Evolutionary conservation across 2,888 invertebrate genomes (phyloP), one percentile per base, ranked within the genome.

Genomic region (Coenonympha glycerion): DNA sequence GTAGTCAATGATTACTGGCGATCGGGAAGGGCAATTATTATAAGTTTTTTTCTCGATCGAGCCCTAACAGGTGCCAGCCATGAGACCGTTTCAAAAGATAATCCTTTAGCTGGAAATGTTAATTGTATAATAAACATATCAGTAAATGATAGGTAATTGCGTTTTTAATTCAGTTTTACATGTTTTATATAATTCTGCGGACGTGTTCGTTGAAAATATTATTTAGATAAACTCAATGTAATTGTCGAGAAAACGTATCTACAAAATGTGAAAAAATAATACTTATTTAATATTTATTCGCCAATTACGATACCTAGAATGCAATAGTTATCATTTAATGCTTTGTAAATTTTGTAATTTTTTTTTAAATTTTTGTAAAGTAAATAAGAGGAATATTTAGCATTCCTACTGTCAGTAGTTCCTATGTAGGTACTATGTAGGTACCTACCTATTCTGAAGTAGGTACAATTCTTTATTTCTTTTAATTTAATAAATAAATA

Each of bases 1-100:
- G 77, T 75, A 76, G 76, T 71, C 83, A 79, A 85, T 83, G 81
- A 83, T 85, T 79, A 78, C 74, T 69, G 75, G 70, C 74, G 76
- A 79, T 83, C 79, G 79, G 76, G 66, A 69, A 62, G 65, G 64
- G 74, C 69, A 74, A 71, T 73, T 71, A 71, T 73, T 71, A 73
- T 67, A 66, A 69, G 65, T 73, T 80, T 76, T 73, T 72, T 52
- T 63, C 59, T 59, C 55, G 60, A 64, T 66, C 68, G 65, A 66
- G 60, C 58, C 55, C 42, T 59, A 73, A 84, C 84, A 86, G 85
- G 84, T 86, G 85, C 69, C 59, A 22, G 24, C n/a, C 16, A 3
- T 15, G 24, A 62, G 64, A 61, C 52, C 52, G 52, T 59, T 62
- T 64, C 59, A 61, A 58, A 53, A 55, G 57, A 59, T 45, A 34